These are phyloP conservation scores for Laticauda laticaudata DNA, from an alignment of 2,113 vertebrate genomes.

Conservation along the genomic window DNA sequence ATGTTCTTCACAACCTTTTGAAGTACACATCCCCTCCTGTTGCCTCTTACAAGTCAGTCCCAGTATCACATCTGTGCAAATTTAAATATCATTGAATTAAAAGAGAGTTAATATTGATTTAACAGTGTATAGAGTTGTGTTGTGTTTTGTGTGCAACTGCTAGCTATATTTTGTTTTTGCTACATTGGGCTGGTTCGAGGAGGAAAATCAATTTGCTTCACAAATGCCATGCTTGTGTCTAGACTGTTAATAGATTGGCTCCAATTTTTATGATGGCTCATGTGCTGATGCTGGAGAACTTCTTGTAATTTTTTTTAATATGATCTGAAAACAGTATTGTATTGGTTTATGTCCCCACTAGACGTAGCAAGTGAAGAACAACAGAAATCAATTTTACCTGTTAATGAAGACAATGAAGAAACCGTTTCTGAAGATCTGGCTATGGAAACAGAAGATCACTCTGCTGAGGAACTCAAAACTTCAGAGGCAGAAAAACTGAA, in stretches of 20 bases:
- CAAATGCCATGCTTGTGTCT: not conserved
- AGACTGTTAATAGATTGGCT: not conserved
- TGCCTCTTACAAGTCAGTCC: not conserved
- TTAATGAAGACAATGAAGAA: slow-evolving; percentile 68
- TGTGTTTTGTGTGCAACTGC: not conserved
- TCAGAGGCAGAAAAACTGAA: slow-evolving; percentile 80
- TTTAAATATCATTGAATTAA: not conserved
- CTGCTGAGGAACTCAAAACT: slow-evolving; percentile 72
- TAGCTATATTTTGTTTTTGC: not conserved
- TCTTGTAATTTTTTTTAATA: fast-evolving
- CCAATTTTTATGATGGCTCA: not conserved
- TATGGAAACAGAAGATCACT: slow-evolving; percentile 78
- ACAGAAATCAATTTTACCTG: slow-evolving; percentile 71
- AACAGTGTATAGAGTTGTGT: not conserved
- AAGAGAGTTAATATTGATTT: not conserved
- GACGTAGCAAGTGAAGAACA: slow-evolving; percentile 91
- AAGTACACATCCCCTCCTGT: not conserved
- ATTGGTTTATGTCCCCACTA: slow-evolving; percentile 52
- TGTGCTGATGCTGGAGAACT: fast-evolving
- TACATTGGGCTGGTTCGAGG: not conserved
- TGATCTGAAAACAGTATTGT: not conserved
- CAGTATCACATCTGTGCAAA: not conserved
- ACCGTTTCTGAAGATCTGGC: slow-evolving; percentile 65
- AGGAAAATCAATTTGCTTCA: not conserved
- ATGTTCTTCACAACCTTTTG: not conserved